phyloP scores from a whole-genome alignment of 1,140 invertebrate species.

The Drosophila orena region DNA sequence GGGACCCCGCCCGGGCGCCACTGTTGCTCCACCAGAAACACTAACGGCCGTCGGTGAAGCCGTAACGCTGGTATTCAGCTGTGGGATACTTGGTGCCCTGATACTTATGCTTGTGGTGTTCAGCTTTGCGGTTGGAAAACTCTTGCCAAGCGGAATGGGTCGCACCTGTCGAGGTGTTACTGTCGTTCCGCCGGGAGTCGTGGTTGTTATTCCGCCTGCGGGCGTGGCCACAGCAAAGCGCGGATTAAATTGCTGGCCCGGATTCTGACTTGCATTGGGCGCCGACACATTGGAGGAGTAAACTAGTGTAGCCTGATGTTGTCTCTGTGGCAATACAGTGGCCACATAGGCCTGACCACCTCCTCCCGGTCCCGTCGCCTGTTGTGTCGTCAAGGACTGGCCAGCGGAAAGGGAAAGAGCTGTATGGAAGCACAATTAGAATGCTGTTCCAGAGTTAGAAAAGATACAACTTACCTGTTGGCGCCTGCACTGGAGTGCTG shows the following conservation, averaged over 20 bases:
- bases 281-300: conserved; percentile 75
- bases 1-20: conserved; percentile 50
- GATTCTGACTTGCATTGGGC: conserved; percentile 54
- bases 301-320: conserved; percentile 81
- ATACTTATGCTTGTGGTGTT: conserved; percentile 83
- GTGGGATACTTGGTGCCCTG: conserved; percentile 75
- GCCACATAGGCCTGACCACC: conserved; percentile 78
- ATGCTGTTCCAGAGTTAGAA: background rate
- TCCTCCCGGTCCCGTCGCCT: conserved; percentile 45
- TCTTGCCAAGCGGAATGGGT: conserved; percentile 75
- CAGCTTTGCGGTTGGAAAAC: conserved; percentile 71
- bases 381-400: conserved; percentile 44
- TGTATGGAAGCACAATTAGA: background rate
- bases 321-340: conserved; percentile 78
- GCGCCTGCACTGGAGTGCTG: conserved; percentile 62
- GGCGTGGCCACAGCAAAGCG: conserved; percentile 81
- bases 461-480: conserved; percentile 32
- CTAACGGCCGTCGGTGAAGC: conserved; percentile 62
- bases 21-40: conserved; percentile 60
- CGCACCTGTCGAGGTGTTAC: conserved; percentile 70
- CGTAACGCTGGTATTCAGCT: conserved; percentile 53
- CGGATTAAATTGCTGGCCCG: conserved; percentile 75
- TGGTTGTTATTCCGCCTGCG: conserved; percentile 41
- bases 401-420: conserved; percentile 58
- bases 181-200: conserved; percentile 66